phyloP scores from a whole-genome alignment of 2,797 vertebrate species.

The Simalia tracyae region DNA sequence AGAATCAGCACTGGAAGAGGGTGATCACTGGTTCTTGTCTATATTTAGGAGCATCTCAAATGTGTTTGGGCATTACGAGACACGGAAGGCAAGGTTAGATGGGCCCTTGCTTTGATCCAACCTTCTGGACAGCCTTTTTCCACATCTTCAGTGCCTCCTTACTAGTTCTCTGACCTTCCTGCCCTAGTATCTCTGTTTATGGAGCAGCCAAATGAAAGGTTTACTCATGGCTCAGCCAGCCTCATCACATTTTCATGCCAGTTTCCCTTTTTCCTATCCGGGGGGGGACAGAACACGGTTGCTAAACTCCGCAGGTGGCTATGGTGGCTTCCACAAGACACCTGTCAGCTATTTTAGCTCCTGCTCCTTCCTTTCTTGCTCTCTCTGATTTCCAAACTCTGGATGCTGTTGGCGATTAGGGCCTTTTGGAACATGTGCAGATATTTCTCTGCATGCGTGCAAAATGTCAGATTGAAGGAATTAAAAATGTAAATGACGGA shows the following conservation, averaged over 20 bases:
- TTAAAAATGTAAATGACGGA: constrained; percentile 95
- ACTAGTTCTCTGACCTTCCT: no score
- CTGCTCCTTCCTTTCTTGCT: constrained; percentile 42
- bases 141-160: no score
- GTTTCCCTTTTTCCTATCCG: constrained; percentile 43
- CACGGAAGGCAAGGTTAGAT: no score
- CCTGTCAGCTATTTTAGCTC: constrained; percentile 68
- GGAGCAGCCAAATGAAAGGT: not conserved
- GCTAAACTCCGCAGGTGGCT: constrained; percentile 48
- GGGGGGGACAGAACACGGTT: constrained; percentile 30
- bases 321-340: constrained; percentile 52
- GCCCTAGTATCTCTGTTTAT: not conserved
- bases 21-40: no score
- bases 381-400: constrained; percentile 73
- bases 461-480: constrained; percentile 86
- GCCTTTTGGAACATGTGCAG: fast-evolving
- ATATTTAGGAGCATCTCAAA: no score
- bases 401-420: constrained; percentile 61
- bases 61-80: no score
- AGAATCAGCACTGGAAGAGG: no score
- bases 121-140: no score
- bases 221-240: constrained; percentile 29
- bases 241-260: constrained; percentile 14
- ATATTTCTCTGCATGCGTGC: constrained; percentile 60
- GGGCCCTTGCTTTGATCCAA: no score